Evolutionary conservation across 2,113 vertebrate species (phyloP).

Genomic region (Epinephelus cyanopodus): DNA sequence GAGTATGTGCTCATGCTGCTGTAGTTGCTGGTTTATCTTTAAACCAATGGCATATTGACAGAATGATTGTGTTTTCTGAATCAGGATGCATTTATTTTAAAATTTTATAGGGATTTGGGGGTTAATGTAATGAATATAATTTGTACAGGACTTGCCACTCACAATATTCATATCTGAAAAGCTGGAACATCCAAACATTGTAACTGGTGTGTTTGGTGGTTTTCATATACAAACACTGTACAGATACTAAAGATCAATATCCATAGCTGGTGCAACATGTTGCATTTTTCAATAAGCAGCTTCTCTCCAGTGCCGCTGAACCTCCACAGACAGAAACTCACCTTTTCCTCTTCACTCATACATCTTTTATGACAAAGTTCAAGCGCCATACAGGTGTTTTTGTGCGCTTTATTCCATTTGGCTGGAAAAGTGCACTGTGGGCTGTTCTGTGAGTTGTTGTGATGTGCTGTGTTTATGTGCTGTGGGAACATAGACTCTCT

Average conservation of each 20-base stretch:
- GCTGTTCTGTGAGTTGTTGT: not conserved
- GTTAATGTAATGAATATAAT: not conserved
- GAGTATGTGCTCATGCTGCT: not conserved
- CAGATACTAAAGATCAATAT: not conserved
- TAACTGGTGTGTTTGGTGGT: not conserved
- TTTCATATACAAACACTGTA: not conserved
- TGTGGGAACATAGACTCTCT: not conserved
- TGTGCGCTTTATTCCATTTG: not conserved
- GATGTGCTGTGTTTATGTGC: not conserved
- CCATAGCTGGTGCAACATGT: not conserved
- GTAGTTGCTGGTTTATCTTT: not conserved
- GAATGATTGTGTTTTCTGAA: not conserved
- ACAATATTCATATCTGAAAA: not conserved
- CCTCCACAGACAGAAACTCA: not conserved
- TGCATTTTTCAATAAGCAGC: not conserved
- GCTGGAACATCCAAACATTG: not conserved
- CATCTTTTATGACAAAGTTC: constrained; percentile 9
- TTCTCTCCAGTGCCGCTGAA: not conserved
- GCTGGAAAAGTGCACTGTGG: not conserved
- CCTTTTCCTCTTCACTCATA: constrained; percentile 3
- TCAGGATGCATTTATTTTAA: not conserved
- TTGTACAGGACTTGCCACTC: not conserved
- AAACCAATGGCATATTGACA: not conserved
- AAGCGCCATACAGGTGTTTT: not conserved
- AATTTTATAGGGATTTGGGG: not conserved